phyloP scores from a whole-genome alignment of 2,888 invertebrate genomes.

The Reticulitermes lucifugus region DNA sequence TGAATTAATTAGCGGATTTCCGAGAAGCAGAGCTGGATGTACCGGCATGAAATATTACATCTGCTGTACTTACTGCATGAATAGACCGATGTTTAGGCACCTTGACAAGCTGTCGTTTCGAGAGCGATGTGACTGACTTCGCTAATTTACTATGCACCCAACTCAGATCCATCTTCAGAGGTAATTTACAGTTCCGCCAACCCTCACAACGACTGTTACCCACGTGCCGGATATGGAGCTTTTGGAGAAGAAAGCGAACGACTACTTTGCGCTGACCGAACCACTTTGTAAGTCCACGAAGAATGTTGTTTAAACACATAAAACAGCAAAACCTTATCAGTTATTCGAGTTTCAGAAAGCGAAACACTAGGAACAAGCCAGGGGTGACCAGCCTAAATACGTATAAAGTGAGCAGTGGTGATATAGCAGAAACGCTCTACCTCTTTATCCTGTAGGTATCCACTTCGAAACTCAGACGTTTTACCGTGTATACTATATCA shows the following conservation, averaged over 20 bases:
- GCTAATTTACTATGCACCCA: slow-evolving; percentile 10
- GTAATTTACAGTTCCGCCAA: neutral
- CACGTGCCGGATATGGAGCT: neutral
- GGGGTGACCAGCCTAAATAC: too few species aligned
- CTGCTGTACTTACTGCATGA: neutral
- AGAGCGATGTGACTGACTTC: neutral
- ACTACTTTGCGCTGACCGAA: neutral
- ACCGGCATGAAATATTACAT: too few species aligned
- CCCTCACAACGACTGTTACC: neutral
- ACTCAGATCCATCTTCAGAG: neutral
- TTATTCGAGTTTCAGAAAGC: too few species aligned
- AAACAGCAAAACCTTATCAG: too few species aligned
- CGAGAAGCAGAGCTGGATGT: neutral
- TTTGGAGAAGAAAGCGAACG: too few species aligned
- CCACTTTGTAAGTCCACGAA: neutral
- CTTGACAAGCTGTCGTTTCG: neutral
- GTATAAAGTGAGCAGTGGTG: too few species aligned
- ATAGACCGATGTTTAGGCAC: neutral
- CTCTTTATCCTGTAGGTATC: too few species aligned
- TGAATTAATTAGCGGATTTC: too few species aligned
- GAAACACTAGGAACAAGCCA: too few species aligned
- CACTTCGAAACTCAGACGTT: too few species aligned
- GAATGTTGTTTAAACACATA: neutral
- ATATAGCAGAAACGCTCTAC: too few species aligned
- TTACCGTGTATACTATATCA: too few species aligned